These are phyloP conservation scores for Hiodon tergisus DNA, from an alignment of 2,113 vertebrate species.

Conservation along the genomic window DNA sequence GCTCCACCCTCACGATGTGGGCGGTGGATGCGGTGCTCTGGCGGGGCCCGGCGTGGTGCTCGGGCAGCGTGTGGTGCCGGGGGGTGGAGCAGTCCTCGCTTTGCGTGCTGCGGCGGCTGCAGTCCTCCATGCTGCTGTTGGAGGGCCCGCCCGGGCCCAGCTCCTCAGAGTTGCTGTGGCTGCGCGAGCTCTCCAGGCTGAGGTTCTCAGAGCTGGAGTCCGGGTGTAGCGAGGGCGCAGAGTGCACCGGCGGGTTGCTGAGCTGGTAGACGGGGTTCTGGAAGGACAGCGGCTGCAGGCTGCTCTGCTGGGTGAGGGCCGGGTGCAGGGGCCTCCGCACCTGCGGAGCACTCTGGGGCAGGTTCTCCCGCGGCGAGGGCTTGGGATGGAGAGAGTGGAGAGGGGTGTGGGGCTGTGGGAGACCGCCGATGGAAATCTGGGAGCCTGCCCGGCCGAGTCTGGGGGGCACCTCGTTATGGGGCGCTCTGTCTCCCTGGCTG, in stretches of 20 bases:
- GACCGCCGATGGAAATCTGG: conserved; percentile 70
- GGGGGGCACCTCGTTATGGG: conserved; percentile 66
- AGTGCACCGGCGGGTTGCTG: conserved; percentile 60
- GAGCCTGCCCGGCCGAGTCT: conserved; percentile 69
- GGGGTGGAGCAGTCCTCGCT: conserved; percentile 66
- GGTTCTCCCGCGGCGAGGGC: conserved; percentile 67
- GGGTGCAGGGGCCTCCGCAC: conserved; percentile 76
- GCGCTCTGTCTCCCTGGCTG: conserved; percentile 39
- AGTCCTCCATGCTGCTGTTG: conserved; percentile 82
- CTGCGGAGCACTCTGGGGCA: conserved; percentile 87
- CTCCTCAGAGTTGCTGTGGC: conserved; percentile 82
- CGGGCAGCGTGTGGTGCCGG: conserved; percentile 26
- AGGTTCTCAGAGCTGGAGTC: conserved; percentile 91
- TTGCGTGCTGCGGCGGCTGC: conserved; percentile 66
- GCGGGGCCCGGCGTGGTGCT: conserved; percentile 70
- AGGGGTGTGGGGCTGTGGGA: conserved; percentile 21
- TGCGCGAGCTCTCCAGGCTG: conserved; percentile 82
- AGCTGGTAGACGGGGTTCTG: conserved; percentile 95
- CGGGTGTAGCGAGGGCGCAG: conserved; percentile 39
- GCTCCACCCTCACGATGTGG: conserved; percentile 78
- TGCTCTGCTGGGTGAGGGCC: conserved; percentile 75
- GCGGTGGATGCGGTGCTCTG: conserved; percentile 80
- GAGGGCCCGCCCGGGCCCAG: conserved; percentile 55
- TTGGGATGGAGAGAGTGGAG: conserved; percentile 43
- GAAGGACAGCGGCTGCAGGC: conserved; percentile 85